phyloP scores from a whole-genome alignment of 2,888 invertebrate genomes.

The Philereme transversata region DNA sequence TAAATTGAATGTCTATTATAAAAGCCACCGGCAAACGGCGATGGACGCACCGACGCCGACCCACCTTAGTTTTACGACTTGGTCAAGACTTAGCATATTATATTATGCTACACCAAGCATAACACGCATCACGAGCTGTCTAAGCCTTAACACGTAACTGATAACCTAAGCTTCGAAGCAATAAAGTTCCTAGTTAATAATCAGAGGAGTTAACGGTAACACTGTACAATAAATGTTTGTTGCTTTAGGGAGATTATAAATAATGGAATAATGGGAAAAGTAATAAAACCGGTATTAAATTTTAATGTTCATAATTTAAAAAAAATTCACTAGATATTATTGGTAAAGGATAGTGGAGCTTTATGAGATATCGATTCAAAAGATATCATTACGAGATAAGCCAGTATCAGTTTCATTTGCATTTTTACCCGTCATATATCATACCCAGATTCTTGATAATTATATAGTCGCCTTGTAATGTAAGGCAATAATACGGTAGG shows the following conservation, averaged over 20 bases:
- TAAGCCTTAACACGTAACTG: constrained; percentile 20
- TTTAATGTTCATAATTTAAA: constrained; percentile 25
- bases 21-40: no score
- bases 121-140: not conserved
- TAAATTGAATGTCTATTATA: no score
- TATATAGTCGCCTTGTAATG: constrained; percentile 3
- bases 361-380: constrained; percentile 15
- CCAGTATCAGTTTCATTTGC: constrained; percentile 22
- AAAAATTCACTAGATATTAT: constrained; percentile 22
- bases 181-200: constrained; percentile 35
- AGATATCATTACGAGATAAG: constrained; percentile 3
- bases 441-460: constrained; percentile 18
- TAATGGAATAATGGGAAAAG: constrained; percentile 32
- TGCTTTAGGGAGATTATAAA: constrained; percentile 32
- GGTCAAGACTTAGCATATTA: no score
- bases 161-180: constrained; percentile 28
- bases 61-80: no score
- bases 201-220: constrained; percentile 30
- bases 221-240: constrained; percentile 29
- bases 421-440: constrained; percentile 18
- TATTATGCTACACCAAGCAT: no score
- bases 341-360: constrained; percentile 15
- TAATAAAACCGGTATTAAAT: constrained; percentile 26
- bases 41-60: no score
- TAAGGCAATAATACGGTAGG: constrained; percentile 17